Conservation (phyloP, 2,113 vertebrate genomes). For the Cettia cetti region DNA sequence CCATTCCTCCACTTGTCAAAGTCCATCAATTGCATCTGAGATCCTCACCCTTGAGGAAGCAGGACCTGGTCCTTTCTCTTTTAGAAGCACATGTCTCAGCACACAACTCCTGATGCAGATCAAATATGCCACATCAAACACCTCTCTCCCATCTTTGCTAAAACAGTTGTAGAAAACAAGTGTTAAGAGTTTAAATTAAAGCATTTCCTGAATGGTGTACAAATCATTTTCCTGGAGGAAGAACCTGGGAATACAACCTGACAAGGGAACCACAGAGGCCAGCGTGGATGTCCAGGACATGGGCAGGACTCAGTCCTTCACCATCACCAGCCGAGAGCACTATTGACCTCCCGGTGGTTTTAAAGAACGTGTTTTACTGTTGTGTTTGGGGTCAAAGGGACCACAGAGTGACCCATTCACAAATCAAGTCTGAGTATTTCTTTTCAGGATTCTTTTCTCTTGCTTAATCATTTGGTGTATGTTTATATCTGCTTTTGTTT, state of each 20-base stretch:
- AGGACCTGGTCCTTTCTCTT: neutral
- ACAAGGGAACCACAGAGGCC: rapidly evolving
- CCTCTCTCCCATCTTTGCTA: neutral
- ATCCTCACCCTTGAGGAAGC: rapidly evolving
- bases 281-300: rapidly evolving
- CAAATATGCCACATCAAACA: neutral
- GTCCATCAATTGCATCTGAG: neutral
- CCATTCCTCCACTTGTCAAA: neutral
- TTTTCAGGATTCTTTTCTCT: neutral
- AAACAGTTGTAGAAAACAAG: neutral
- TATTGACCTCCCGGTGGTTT: neutral
- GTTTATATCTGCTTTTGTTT: conserved; percentile 2
- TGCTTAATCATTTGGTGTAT: neutral
- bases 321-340: neutral
- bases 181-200: neutral
- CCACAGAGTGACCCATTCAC: neutral
- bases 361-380: conserved; percentile 26
- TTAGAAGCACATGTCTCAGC: rapidly evolving
- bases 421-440: conserved; percentile 12
- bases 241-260: neutral
- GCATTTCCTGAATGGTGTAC: neutral
- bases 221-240: neutral
- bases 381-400: conserved; percentile 40
- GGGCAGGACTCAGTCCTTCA: neutral
- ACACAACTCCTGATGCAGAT: rapidly evolving